Evolutionary conservation across 1,140 invertebrate species (phyloP), one percentile per base, ranked within the genome.

Genomic region (Drosophila willistoni): DNA sequence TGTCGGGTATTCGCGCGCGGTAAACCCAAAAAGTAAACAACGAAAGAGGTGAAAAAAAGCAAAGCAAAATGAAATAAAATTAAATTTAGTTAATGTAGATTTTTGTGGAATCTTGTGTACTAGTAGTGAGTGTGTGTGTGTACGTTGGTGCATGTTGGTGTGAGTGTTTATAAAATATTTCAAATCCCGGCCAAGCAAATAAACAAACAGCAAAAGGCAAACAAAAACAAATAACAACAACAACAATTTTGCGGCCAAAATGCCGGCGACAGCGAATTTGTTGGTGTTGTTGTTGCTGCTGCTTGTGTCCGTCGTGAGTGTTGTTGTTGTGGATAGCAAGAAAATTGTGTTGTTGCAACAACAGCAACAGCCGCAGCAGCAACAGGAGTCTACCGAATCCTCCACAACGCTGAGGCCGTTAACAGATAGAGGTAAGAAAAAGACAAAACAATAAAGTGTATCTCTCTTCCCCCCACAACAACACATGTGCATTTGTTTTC

Each of bases 251-350:
- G 72, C 79, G 79, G 79, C 56, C 83, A 86, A 87, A 72, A 86
- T 86, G 83, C 83, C 83, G 83, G 83, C 76, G 72, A 86, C 83
- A 86, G 83, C 73, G 76, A 83, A 77, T 77, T 77, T 70, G 55
- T 77, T 77, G 66, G 56, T 79, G 64, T 83, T 87, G 72, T 79
- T 86, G 84, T 71, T 87, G 83, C 75, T 89, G 72, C 36, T 65
- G 17, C 29, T 55, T 65, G 34, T 68, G 13, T 41, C 57, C 64
- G 61, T 57, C 51, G 65, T 69, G 44, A 56, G 65, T 68, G 68
- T 56, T 61, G 73, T 66, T 67, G 68, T 56, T 61, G 73, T 76
- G 54, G 73, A 76, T 55, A 70, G 73, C 74, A 51, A 51, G 44
- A 51, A 51, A 51, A 51, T 51, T 7, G 44, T 51, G 44, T 51